Conservation (phyloP, 2,113 vertebrate species). For the Scalopus aquaticus region DNA sequence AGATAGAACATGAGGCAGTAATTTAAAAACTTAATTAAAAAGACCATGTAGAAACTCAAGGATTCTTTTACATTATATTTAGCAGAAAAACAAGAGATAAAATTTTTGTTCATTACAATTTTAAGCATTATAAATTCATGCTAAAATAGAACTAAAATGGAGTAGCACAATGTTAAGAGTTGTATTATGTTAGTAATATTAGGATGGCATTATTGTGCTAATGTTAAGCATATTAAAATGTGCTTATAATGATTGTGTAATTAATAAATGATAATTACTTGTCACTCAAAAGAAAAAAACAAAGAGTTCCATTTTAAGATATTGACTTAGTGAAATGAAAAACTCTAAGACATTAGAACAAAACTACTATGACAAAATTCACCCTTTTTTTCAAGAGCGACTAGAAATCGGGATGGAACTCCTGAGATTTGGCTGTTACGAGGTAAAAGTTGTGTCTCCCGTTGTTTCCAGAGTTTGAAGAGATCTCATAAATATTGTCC, state of each 20-base stretch:
- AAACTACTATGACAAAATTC: neutral
- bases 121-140: neutral
- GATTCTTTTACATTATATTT: neutral
- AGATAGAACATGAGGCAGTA: neutral
- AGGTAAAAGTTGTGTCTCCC: neutral
- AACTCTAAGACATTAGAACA: neutral
- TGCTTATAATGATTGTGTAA: neutral
- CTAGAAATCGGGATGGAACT: neutral
- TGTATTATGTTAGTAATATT: neutral
- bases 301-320: neutral
- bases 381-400: neutral
- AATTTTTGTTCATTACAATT: neutral
- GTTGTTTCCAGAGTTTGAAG: neutral
- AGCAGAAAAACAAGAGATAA: neutral
- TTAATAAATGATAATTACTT: conserved; percentile 22
- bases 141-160: neutral
- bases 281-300: neutral
- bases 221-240: neutral
- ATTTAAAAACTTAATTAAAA: neutral
- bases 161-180: neutral
- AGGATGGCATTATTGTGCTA: neutral
- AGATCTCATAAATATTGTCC: neutral
- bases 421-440: neutral
- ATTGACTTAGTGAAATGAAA: conserved; percentile 13
- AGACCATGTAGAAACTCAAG: neutral